phyloP scores from a whole-genome alignment of 2,797 vertebrate species.

The Notolabrus celidotus region DNA sequence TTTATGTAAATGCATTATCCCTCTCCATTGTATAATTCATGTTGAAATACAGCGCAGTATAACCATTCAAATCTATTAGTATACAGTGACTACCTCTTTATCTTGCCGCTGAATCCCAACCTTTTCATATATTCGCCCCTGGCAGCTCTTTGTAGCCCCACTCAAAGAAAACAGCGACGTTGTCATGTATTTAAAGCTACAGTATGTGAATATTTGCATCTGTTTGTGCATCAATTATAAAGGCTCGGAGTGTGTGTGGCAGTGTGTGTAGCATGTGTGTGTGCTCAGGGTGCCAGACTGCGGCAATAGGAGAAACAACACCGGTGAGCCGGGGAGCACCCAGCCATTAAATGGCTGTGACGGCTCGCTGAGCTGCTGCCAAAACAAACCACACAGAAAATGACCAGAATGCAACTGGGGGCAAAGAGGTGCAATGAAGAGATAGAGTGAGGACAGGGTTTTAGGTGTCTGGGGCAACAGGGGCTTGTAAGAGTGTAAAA shows the following conservation, averaged over 20 bases:
- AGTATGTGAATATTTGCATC: conserved; percentile 12
- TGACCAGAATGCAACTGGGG: conserved; percentile 73
- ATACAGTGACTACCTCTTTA: neutral
- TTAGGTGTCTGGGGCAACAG: conserved; percentile 53
- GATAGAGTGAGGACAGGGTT: conserved; percentile 51
- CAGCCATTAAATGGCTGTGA: conserved; percentile 71
- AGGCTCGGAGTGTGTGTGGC: conserved; percentile 11
- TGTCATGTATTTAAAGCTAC: conserved; percentile 8
- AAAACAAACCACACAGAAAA: conserved; percentile 76
- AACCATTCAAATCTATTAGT: neutral
- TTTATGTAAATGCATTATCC: neutral
- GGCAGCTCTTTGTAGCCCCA: neutral
- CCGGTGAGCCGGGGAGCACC: conserved; percentile 58
- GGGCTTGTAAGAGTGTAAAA: conserved; percentile 59
- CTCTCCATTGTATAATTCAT: neutral
- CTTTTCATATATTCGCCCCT: neutral
- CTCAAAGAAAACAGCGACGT: neutral
- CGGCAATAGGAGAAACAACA: conserved; percentile 59
- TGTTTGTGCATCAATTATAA: conserved; percentile 38
- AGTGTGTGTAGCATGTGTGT: conserved; percentile 14
- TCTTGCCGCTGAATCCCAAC: neutral
- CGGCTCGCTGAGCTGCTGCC: conserved; percentile 71
- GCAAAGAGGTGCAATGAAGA: conserved; percentile 59
- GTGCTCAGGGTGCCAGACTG: conserved; percentile 35
- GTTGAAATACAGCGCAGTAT: neutral